Evolutionary conservation across 2,888 invertebrate species (phyloP).

Genomic region (Ephialtes manifestator): DNA sequence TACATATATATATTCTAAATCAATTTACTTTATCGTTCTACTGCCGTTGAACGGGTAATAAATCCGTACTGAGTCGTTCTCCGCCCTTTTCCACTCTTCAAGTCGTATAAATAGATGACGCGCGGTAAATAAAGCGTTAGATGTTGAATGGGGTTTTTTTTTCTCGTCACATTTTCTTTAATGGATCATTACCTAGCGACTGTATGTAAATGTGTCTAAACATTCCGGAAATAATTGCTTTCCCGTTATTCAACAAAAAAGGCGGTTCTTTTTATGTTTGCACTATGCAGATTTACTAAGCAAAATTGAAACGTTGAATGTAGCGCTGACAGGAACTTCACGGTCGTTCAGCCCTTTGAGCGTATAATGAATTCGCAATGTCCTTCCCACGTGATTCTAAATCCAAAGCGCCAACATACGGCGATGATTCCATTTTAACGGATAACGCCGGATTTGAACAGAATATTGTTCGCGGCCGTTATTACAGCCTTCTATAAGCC

Average conservation of each 20-base stretch:
- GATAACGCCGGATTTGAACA: neutral
- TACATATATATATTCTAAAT: slow-evolving; percentile 4
- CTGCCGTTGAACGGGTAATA: slow-evolving; percentile 14
- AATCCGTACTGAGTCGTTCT: slow-evolving; percentile 1
- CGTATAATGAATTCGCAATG: slow-evolving; percentile 31
- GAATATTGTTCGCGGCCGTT: slow-evolving; percentile 9
- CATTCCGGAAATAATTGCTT: neutral
- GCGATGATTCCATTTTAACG: slow-evolving; percentile 9
- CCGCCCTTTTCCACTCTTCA: neutral
- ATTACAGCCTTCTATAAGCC: neutral
- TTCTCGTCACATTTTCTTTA: neutral
- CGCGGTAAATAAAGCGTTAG: slow-evolving; percentile 10
- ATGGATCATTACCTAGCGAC: neutral
- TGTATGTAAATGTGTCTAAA: neutral
- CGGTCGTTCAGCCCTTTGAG: slow-evolving; percentile 27
- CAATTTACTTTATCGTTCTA: slow-evolving; percentile 5
- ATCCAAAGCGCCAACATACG: slow-evolving; percentile 9
- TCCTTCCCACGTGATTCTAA: neutral
- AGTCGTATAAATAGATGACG: slow-evolving; percentile 7
- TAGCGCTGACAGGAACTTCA: slow-evolving; percentile 25
- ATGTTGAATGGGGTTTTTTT: neutral
- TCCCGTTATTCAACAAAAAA: neutral
- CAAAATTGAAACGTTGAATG: neutral
- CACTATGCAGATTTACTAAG: too few relatives aligned
- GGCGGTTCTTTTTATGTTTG: neutral